Base-by-base conservation (phyloP, 1,140 invertebrate species). In the Caenorhabditis briggsae region DNA sequence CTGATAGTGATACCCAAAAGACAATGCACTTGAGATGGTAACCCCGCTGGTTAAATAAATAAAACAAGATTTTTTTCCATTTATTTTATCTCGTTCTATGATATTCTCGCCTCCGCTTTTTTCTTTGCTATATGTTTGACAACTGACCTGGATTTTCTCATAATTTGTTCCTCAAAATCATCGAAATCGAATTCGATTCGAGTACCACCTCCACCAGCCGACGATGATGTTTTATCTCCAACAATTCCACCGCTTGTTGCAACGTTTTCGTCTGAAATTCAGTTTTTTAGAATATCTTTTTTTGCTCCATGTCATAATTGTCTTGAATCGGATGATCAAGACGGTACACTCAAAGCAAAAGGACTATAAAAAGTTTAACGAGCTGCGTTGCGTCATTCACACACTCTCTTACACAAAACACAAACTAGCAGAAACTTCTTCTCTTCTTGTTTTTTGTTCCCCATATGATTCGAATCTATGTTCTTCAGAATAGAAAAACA, bases 111-210 rank as follows among this genome's bases (percentile, higher is more conserved):
- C 64, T 70, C 14, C 64, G 14, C 33, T 12, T 70, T 43, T 70
- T 46, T 70, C 41, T 70, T 33, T 33, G 33, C 33, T 33, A 33
- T 33, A 33, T 64, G 12, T 64, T 64, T 64, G 14, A 46, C 20
- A 78, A 78, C 70, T 78, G 11, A 78, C 70, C 70, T 78, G 43
- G 70, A 78, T 78, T 78, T 78, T 41, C 70, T 78, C 70, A 78
- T 78, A 78, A 78, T 48, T n/a, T 78, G 70, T 25, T 78, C 70
- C 20, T 78, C 70, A 25, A 78, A 78, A 78, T 78, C 70, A 78
- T 78, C 70, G 50, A 78, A 78, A 78, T 78, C 70, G 46, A 78
- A 50, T 78, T 78, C 86, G n/a, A 83, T 48, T 83, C 82, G 53
- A 18, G 50, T 33, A 23, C 53, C 56, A 18, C 50, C 50, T 12